Conservation (phyloP, 30 jellyfish, hydroid and myxozoan genomes). For the Hydractinia symbiolongicarpus region DNA sequence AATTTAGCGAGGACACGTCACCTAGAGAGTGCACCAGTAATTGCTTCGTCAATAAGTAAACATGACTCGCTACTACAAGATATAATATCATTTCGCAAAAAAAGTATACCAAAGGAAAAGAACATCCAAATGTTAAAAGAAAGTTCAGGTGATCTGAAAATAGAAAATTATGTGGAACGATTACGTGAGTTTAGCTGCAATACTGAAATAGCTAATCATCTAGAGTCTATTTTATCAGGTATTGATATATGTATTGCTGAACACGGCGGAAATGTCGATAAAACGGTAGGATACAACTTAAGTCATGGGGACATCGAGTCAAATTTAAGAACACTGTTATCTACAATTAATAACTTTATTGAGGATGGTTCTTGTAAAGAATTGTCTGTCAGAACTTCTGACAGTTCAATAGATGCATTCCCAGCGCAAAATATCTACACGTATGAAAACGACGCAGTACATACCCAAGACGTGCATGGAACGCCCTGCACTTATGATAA, state of each 20-base stretch:
- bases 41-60: no score
- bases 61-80: no score
- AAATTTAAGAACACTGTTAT: background rate
- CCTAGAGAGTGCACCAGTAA: no score
- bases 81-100: no score
- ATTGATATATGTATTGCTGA: slow-evolving; percentile 1
- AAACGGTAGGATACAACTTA: background rate
- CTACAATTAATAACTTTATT: background rate
- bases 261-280: background rate
- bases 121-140: no score
- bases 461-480: no score
- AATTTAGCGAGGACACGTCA: no score
- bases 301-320: background rate
- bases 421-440: no score
- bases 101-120: no score
- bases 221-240: background rate
- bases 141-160: no score
- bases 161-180: background rate
- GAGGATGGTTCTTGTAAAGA: background rate
- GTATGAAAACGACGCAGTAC: no score
- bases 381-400: background rate
- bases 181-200: background rate
- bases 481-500: background rate
- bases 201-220: background rate
- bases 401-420: background rate